A percentile compares a stretch with the other conserved stretches of the same genome.
phyloP scores from a whole-genome alignment of 2,888 invertebrate genomes.

The Cybosia mesomella region DNA sequence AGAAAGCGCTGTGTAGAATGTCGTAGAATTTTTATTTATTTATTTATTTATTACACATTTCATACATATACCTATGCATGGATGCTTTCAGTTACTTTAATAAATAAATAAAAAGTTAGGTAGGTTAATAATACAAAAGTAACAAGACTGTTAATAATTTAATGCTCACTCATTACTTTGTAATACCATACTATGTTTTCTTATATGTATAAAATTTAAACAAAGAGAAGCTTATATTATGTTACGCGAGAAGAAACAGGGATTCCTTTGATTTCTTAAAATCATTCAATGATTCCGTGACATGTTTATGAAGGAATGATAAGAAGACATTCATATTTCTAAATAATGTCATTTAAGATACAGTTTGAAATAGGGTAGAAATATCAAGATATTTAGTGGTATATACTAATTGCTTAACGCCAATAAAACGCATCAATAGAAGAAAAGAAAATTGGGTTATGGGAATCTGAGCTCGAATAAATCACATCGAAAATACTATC shows the following conservation, averaged over 20 bases:
- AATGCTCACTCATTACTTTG: slow-evolving; percentile 50
- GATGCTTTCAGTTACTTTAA: no score
- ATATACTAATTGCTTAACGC: slow-evolving; percentile 43
- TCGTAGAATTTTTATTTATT: no score
- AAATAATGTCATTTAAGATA: neutral
- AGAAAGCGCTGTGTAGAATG: no score
- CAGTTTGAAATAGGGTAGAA: neutral
- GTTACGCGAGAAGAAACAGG: slow-evolving; percentile 40
- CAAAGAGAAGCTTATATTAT: slow-evolving; percentile 46
- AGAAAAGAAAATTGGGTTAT: slow-evolving; percentile 78
- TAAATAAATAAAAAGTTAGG: no score
- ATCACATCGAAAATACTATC: slow-evolving; percentile 84
- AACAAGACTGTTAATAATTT: slow-evolving; percentile 22
- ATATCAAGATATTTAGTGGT: neutral
- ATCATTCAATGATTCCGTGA: slow-evolving; percentile 35
- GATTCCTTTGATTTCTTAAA: slow-evolving; percentile 48
- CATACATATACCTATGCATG: no score
- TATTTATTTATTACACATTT: no score
- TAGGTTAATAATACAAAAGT: slow-evolving; percentile 24
- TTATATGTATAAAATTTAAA: slow-evolving; percentile 36
- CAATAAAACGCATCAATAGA: slow-evolving; percentile 65
- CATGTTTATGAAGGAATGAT: slow-evolving; percentile 48
- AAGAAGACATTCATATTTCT: slow-evolving; percentile 31
- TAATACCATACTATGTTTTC: slow-evolving; percentile 40
- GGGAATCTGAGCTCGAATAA: slow-evolving; percentile 79